phyloP scores from a whole-genome alignment of 2,113 vertebrate species.

The Apus apus region DNA sequence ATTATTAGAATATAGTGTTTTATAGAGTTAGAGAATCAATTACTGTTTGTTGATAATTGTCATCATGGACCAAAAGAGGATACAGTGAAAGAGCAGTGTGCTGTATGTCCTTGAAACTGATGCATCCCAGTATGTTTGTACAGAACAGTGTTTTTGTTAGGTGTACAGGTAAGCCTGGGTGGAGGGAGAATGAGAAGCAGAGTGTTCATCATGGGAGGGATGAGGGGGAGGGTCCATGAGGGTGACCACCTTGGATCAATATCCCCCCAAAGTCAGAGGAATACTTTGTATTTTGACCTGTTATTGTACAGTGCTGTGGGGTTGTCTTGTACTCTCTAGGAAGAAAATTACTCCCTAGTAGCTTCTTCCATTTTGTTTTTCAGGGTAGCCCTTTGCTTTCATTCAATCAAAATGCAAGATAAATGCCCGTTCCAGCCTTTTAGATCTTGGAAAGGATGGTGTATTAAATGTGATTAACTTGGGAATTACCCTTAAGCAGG shows the following conservation, averaged over 20 bases:
- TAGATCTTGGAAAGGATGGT: not conserved
- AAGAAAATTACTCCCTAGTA: not conserved
- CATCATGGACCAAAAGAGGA: not conserved
- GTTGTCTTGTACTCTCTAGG: not conserved
- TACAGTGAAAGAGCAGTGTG: not conserved
- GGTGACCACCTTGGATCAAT: not conserved
- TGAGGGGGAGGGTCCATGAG: not conserved
- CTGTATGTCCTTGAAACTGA: not conserved
- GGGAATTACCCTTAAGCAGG: slow-evolving; percentile 58
- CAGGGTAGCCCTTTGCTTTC: not conserved
- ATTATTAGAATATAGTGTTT: not conserved
- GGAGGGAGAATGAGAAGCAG: not conserved
- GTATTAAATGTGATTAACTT: slow-evolving; percentile 57
- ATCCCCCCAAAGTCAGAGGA: not conserved
- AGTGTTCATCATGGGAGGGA: not conserved
- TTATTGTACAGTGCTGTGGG: not conserved
- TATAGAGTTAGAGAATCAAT: not conserved
- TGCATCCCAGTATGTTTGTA: not conserved
- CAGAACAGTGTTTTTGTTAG: not conserved
- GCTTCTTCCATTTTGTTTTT: not conserved
- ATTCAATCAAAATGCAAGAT: slow-evolving; percentile 2
- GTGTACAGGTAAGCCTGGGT: not conserved
- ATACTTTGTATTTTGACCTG: not conserved
- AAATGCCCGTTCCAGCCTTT: slow-evolving; percentile 13
- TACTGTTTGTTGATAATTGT: not conserved